Conservation (phyloP, 2,888 invertebrate genomes). For the Sabatieria punctata region DNA sequence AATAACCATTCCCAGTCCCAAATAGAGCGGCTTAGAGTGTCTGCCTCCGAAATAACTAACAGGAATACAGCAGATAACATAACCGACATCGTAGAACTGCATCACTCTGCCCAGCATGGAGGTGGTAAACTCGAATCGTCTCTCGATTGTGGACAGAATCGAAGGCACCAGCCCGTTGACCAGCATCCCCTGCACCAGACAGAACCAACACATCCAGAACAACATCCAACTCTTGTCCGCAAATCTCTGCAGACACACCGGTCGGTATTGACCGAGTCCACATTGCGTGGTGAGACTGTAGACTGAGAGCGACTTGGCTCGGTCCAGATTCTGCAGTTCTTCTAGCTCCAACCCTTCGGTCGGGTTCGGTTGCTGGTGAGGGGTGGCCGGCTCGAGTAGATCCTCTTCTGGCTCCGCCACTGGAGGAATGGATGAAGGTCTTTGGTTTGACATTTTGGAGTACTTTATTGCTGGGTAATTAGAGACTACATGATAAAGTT, state of each 20-base stretch:
- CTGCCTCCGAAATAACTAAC: constrained; percentile 61
- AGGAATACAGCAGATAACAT: constrained; percentile 60
- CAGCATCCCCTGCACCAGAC: constrained; percentile 44
- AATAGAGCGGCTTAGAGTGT: constrained; percentile 26
- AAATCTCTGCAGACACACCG: constrained; percentile 26
- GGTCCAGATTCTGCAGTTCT: too few species aligned
- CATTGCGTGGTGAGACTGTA: too few species aligned
- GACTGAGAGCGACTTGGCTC: too few species aligned
- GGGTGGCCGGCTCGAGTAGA: too few species aligned
- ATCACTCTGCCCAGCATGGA: constrained; percentile 66
- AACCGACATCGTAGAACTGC: constrained; percentile 40
- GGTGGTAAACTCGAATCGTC: constrained; percentile 59
- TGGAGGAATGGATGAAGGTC: too few species aligned
- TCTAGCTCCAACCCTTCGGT: too few species aligned
- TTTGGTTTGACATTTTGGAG: too few species aligned
- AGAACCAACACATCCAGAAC: constrained; percentile 28
- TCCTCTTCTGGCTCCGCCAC: too few species aligned
- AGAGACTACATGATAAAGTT: too few species aligned
- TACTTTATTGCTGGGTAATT: too few species aligned
- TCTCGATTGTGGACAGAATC: constrained; percentile 71
- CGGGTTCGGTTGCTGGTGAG: too few species aligned
- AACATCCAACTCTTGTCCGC: constrained; percentile 27
- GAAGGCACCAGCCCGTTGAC: constrained; percentile 75
- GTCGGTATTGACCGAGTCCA: constrained; percentile 13
- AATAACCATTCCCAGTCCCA: constrained; percentile 48